Percentiles rank a stretch among this genome's conserved stretches.
These are phyloP conservation scores for Lepas anatifera DNA, from an alignment of 2,888 invertebrate species.

Conservation along the genomic window DNA sequence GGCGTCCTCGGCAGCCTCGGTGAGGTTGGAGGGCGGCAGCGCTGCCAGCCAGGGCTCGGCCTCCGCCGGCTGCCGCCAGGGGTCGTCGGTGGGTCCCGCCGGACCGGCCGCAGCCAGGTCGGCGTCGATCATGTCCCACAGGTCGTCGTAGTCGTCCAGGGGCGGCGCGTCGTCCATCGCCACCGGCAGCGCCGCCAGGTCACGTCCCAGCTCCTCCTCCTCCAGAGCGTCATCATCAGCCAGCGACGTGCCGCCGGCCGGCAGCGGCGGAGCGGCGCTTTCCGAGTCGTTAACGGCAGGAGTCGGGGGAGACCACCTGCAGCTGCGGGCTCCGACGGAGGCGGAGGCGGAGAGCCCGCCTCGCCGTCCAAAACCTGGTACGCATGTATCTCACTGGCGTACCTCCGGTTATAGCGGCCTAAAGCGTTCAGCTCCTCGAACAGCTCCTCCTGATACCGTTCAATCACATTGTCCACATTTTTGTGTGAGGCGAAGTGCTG, in stretches of 20 bases:
- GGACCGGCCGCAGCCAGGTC: neutral
- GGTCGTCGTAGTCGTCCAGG: neutral
- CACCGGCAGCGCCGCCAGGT: neutral
- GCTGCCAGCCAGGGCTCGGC: no score
- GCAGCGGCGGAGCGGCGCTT: no score
- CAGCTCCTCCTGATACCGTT: conserved; percentile 56
- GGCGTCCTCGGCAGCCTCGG: no score
- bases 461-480: conserved; percentile 52
- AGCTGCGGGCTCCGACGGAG: no score
- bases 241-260: no score
- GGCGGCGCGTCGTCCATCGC: neutral
- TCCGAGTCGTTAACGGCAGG: no score
- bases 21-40: no score
- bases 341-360: conserved; percentile 13
- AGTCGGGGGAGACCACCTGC: no score
- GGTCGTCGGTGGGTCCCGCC: neutral
- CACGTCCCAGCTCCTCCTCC: neutral
- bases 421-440: conserved; percentile 61
- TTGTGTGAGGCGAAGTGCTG: conserved; percentile 50
- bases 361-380: conserved; percentile 48
- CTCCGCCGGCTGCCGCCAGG: neutral
- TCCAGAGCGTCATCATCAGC: no score
- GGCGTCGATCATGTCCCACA: conserved; percentile 4
- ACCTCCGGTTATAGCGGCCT: conserved; percentile 47
- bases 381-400: conserved; percentile 33